Conservation (phyloP, 2,888 invertebrate genomes). For the Erebia aethiops region DNA sequence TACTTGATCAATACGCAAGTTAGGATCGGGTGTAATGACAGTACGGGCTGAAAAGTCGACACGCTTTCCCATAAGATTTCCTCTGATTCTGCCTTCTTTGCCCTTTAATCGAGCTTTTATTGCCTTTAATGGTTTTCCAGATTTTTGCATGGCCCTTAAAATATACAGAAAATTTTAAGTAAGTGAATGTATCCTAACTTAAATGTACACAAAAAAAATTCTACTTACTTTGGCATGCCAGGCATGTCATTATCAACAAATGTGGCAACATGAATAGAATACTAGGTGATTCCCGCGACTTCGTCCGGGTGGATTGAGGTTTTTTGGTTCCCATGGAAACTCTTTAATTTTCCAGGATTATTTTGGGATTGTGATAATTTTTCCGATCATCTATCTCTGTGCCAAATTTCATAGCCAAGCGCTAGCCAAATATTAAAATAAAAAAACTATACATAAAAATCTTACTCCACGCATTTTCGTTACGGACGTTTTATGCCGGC, state of each 20-base stretch:
- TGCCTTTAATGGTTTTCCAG: constrained; percentile 98
- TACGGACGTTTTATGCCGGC: no score
- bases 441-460: no score
- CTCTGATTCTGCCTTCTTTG: constrained; percentile 99
- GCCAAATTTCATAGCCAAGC: no score
- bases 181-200: constrained; percentile 24
- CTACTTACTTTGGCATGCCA: constrained; percentile 91
- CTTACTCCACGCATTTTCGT: no score
- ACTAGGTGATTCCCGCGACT: no score
- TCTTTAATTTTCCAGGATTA: no score
- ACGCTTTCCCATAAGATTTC: constrained; percentile 99
- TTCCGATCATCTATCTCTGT: no score
- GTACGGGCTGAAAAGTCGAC: constrained; percentile 99
- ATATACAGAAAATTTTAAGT: constrained; percentile 18
- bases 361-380: no score
- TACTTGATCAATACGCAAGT: constrained; percentile 97
- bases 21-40: constrained; percentile 98
- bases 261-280: constrained; percentile 99
- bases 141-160: constrained; percentile 97
- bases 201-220: background rate
- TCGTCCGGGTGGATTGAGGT: no score
- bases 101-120: constrained; percentile 98
- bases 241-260: constrained; percentile 99
- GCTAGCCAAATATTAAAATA: no score
- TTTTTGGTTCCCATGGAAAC: no score